phyloP scores from a whole-genome alignment of 2,797 vertebrate species.

The Antrozous pallidus region DNA sequence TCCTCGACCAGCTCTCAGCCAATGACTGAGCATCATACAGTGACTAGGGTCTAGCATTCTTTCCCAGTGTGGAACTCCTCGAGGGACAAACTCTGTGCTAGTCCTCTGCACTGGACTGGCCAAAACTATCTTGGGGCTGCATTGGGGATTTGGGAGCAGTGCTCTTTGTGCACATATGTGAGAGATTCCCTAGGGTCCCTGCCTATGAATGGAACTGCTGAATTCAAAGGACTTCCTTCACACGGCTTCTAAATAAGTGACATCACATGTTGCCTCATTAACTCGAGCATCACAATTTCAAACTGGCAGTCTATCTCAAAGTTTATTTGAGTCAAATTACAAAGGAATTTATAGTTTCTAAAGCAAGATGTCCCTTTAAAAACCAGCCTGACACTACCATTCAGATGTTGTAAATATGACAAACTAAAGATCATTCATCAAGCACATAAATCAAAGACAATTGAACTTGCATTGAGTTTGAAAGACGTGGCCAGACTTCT shows the following conservation, averaged over 20 bases:
- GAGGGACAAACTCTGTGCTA: background rate
- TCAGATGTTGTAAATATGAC: constrained; percentile 90
- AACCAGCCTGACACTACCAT: constrained; percentile 87
- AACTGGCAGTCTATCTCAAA: constrained; percentile 85
- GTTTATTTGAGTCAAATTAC: constrained; percentile 87
- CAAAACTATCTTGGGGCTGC: background rate
- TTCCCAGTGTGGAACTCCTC: background rate
- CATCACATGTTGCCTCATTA: constrained; percentile 89
- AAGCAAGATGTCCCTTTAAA: constrained; percentile 86
- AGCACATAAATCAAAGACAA: constrained; percentile 83
- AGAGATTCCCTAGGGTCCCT: background rate
- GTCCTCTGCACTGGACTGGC: background rate
- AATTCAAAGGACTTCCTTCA: background rate
- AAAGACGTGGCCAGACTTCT: constrained; percentile 89
- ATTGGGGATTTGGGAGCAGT: background rate
- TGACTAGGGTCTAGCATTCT: background rate
- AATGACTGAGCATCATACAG: background rate
- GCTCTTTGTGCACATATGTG: background rate
- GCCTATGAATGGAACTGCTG: background rate
- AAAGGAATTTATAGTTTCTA: constrained; percentile 85
- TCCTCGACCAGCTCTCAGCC: background rate
- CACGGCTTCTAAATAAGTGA: constrained; percentile 79
- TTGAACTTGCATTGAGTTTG: constrained; percentile 91
- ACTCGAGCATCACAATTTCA: constrained; percentile 91
- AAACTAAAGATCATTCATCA: constrained; percentile 2